Base-by-base conservation (phyloP, 1,140 invertebrate species). In the Camponotus vicinus region DNA sequence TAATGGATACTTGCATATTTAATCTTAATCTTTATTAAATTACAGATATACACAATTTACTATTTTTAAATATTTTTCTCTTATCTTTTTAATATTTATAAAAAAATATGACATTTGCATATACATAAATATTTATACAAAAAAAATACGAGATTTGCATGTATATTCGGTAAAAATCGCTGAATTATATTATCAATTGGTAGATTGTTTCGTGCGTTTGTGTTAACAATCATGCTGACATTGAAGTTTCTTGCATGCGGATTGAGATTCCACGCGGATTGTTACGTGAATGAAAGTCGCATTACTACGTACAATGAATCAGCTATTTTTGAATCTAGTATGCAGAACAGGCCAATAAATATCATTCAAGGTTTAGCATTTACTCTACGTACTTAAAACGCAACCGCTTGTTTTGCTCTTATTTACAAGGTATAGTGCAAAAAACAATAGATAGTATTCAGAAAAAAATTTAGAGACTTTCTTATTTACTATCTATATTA, bases 311-410 rank as follows among this genome's bases (percentile, higher is more conserved):
- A 88, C 79, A 88, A 89, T 89, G 88, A 89, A 89, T 89, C 88
- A 89, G 88, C 88, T 86, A 83, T 89, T 89, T 73, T 80, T 67
- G 87, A 86, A 57, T 89, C 88, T 89, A 89, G 87, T 86, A 89
- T 89, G 84, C 84, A 89, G 88, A 89, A 89, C 82, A 67, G 82
- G 87, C 67, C 87, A 86, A 86, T 89, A 89, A 89, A 89, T 89
- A 89, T 88, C 82, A 87, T 88, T 88, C 82, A 89, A 89, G 88
- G 88, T 80, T 71, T 45, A 70, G 75, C 52, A n/a, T 86, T 86
- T 86, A 80, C 82, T 73, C 59, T 27, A 49, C 0, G 57, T 61
- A 64, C 15, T 21, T 42, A 59, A 32, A 78, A 85, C 64, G 66
- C 40, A 40, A 57, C 66, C 40, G 67, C 9, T 49, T 66, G 57